phyloP scores from a whole-genome alignment of 2,797 vertebrate species.

The Remorina albescens region DNA sequence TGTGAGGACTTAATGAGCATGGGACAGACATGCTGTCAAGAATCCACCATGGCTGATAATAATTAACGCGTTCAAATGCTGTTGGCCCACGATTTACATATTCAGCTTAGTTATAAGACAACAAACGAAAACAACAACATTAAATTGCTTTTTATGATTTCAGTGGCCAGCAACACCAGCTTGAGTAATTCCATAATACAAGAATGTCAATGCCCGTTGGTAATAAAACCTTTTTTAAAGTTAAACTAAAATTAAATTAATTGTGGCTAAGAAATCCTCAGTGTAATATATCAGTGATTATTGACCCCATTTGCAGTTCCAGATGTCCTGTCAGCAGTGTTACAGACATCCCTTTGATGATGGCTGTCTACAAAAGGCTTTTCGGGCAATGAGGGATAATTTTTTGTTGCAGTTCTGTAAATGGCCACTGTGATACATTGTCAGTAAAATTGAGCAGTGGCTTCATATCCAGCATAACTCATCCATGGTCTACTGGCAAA shows the following conservation, averaged over 20 bases:
- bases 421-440: neutral
- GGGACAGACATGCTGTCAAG: conserved; percentile 43
- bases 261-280: neutral
- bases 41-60: conserved; percentile 18
- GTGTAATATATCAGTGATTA: neutral
- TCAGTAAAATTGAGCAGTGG: neutral
- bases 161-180: neutral
- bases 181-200: neutral
- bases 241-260: neutral
- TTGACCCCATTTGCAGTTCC: neutral
- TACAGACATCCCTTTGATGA: neutral
- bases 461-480: neutral
- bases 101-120: neutral
- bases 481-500: neutral
- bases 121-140: neutral
- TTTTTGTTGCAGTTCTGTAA: neutral
- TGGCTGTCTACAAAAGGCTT: neutral
- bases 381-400: neutral
- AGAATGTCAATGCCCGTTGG: neutral
- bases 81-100: conserved; percentile 18
- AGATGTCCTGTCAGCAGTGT: neutral
- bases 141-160: neutral
- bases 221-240: neutral
- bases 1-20: conserved; percentile 53
- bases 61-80: conserved; percentile 35